Percentiles rank a stretch among this genome's conserved stretches.
Conservation (phyloP, 2,888 invertebrate genomes). For the Macaria liturata region DNA sequence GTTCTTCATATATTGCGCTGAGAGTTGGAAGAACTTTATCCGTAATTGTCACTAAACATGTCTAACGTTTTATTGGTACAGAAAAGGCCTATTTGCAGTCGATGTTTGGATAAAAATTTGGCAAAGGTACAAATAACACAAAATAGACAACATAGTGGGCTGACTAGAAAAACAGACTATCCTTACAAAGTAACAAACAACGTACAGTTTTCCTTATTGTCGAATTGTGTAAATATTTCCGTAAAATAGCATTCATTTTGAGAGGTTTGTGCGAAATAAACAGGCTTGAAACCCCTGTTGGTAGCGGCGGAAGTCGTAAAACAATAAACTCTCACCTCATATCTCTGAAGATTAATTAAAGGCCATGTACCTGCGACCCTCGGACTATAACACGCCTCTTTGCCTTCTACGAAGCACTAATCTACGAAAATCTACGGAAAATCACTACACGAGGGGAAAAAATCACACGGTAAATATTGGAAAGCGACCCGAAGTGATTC, state of each 20-base stretch:
- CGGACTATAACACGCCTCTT: conserved; percentile 73
- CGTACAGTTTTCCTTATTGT: not conserved
- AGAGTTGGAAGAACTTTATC: conserved; percentile 23
- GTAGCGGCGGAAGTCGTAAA: conserved; percentile 44
- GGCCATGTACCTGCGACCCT: conserved; percentile 69
- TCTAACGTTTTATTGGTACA: conserved; percentile 20
- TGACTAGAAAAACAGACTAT: not conserved
- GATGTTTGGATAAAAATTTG: conserved; percentile 9
- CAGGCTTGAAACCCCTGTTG: conserved; percentile 4
- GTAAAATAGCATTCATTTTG: not conserved
- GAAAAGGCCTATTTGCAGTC: conserved; percentile 9
- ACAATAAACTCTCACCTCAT: conserved; percentile 44
- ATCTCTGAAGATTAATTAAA: conserved; percentile 67
- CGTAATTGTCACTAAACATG: conserved; percentile 25
- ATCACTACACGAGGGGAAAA: conserved; percentile 74
- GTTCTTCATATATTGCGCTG: conserved; percentile 33
- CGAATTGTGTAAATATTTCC: not conserved
- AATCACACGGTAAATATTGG: conserved; percentile 81
- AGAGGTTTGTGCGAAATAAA: conserved; percentile 5
- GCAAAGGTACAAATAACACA: conserved; percentile 12
- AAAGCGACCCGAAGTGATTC: conserved; percentile 79
- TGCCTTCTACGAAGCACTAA: conserved; percentile 52
- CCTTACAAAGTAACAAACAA: not conserved
- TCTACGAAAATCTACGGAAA: conserved; percentile 61
- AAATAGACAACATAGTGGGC: not conserved